Evolutionary conservation across 2,113 vertebrate species (phyloP), one percentile per base, ranked within the genome.

Genomic region (Aplodontia rufa): DNA sequence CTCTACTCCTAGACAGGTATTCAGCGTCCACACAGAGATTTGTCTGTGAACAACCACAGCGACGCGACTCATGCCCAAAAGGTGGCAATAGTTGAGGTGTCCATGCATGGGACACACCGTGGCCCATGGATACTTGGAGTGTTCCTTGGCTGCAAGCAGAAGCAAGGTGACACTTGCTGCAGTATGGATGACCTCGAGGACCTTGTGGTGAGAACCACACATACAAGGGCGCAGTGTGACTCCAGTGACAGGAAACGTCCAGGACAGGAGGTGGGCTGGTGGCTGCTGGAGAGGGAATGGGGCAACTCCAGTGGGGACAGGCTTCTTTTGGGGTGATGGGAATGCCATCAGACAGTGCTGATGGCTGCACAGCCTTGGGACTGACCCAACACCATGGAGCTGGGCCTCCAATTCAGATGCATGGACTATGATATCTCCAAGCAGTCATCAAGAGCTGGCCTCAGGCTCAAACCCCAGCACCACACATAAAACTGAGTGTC

Each of bases 21-120:
- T n/a, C n/a, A n/a, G 7, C 1, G 55, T 58, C 24, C 55, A 58
- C 55, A 58, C 26, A 14, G 55, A 58, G 55, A 24, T 58, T 24
- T 26, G 22, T 8, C 26, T 24, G 3, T 1, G 0, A 11, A 37
- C 7, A 42, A 37, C 32, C 55, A 35, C 3, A 32, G 55, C 28
- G 37, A 47, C 5, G 6, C 26, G 20, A 17, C 14, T 42, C 8
- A 17, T 2, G 0, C n/a, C 30, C 42, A 3, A 2, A 66, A 35
- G 22, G 32, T 0, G 19, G 60, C 35, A 37, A 62, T 35, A 24
- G 55, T 45, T 72, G 26, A 32, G 19, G 28, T 3, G 5, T 10
- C 13, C 45, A 5, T 10, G 14, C 37, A 24, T 30, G 16, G n/a
- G 16, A 86, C 62, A 42, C 62, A 66, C 30, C 12, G 55, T 22